Evolutionary conservation across 2,113 vertebrate genomes (phyloP), one percentile per base, ranked within the genome.

Genomic region (Pardalotus punctatus): DNA sequence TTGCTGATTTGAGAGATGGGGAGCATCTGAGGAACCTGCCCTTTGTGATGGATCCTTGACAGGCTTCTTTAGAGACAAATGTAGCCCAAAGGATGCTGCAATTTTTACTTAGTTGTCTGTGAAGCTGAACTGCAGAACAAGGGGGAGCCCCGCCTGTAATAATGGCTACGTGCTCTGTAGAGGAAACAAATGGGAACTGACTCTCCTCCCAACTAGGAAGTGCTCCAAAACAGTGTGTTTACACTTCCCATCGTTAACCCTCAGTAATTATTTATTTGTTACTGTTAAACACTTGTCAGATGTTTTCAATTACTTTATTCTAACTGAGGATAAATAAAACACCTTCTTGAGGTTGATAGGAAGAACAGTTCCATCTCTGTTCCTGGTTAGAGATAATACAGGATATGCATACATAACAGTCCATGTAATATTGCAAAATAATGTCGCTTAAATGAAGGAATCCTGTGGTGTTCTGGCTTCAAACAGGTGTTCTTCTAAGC

Each of bases 241-340:
- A 54, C 23, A 33, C 35, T 58, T 90, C 33, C 53, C 19, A 5
- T 91, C 61, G 88, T 61, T 51, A 77, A 25, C 35, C 61, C 25
- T 27, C 24, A 51, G 11, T 73, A 86, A 62, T 66, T 71, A 36
- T 54, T 33, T 84, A 25, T 86, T 87, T 79, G 62, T 82, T 88
- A 11, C 31, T 71, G 31, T 78, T 94, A 64, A 83, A 73, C 28
- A 33, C 43, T 69, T 86, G 29, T 80, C 71, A 88, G 36, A 65
- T 89, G 47, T 54, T 84, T 94, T 74, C 1, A 1, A 36, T 92
- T 69, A 38, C 71, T 66, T 80, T 73, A 22, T 73, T 92, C 54
- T 64, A 76, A 38, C 54, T 73, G 81, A 72, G 29, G 7, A 23
- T 91, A 93, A 95, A 93, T 86, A 90, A 80, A 94, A 77, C 42